Evolutionary conservation across 2,888 invertebrate species (phyloP).

Genomic region (Cantharis rufa): DNA sequence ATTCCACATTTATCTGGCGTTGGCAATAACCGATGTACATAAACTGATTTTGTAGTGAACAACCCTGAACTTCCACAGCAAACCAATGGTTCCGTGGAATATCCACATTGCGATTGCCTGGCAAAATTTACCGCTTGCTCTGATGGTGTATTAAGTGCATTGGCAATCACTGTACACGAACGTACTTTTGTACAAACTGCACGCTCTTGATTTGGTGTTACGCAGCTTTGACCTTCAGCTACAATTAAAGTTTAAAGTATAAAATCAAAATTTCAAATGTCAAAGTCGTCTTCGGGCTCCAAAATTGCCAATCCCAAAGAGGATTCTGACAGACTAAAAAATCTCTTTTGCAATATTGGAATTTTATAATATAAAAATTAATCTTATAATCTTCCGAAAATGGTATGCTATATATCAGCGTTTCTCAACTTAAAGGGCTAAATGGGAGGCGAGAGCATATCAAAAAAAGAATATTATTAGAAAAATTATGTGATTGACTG

Average conservation of each 20-base stretch:
- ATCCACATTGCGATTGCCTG: neutral
- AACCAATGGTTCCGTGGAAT: neutral
- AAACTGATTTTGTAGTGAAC: neutral
- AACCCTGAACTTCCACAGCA: neutral
- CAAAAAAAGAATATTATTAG: too few relatives aligned
- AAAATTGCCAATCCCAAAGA: too few relatives aligned
- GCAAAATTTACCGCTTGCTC: neutral
- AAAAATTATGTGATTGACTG: too few relatives aligned
- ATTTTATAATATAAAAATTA: too few relatives aligned
- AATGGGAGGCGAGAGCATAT: too few relatives aligned
- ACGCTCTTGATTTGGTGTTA: neutral
- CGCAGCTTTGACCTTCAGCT: neutral
- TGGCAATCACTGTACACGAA: neutral
- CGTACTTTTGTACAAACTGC: neutral
- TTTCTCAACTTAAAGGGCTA: too few relatives aligned
- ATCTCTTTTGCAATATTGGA: too few relatives aligned
- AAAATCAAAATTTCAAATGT: too few relatives aligned
- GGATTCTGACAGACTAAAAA: too few relatives aligned
- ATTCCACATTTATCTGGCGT: constrained; percentile 4
- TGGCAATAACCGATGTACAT: constrained; percentile 1
- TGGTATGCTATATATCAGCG: too few relatives aligned
- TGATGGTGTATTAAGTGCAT: neutral
- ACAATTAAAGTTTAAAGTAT: neutral
- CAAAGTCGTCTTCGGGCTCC: too few relatives aligned
- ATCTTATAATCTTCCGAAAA: too few relatives aligned